These are phyloP conservation scores for Amphiura filiformis DNA, from an alignment of 35 echinoderm and acorn worm species.

Conservation along the genomic window DNA sequence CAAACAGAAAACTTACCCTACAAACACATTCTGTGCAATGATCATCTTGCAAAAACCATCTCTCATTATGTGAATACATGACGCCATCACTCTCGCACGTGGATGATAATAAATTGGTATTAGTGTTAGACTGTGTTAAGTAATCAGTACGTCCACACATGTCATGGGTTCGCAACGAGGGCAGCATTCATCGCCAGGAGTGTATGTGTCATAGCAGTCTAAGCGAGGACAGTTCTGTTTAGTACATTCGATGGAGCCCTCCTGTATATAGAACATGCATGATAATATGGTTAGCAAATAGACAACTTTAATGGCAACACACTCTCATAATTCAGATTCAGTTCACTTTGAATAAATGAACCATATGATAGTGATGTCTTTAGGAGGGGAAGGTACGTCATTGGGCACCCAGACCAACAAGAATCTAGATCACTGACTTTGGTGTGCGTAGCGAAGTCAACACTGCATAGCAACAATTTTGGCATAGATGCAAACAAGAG, in stretches of 20 bases:
- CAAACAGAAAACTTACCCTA: slow-evolving; percentile 52
- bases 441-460: too few relatives aligned
- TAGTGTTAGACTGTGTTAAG: slow-evolving; percentile 10
- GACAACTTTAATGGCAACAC: too few relatives aligned
- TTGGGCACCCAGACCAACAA: too few relatives aligned
- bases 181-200: slow-evolving; percentile 83
- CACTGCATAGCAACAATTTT: too few relatives aligned
- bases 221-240: slow-evolving; percentile 38
- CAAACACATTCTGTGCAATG: slow-evolving; percentile 86
- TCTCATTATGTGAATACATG: slow-evolving; percentile 50
- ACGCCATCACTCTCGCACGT: background rate
- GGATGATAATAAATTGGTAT: background rate
- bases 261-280: too few relatives aligned
- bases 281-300: too few relatives aligned
- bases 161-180: slow-evolving; percentile 69
- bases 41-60: slow-evolving; percentile 82
- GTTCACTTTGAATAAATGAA: too few relatives aligned
- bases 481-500: too few relatives aligned
- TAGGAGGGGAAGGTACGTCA: too few relatives aligned
- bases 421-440: too few relatives aligned
- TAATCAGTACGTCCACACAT: slow-evolving; percentile 22
- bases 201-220: slow-evolving; percentile 72
- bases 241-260: slow-evolving; percentile 59
- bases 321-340: too few relatives aligned
- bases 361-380: too few relatives aligned